phyloP scores from a whole-genome alignment of 2,113 vertebrate species.

The Heptranchias perlo region DNA sequence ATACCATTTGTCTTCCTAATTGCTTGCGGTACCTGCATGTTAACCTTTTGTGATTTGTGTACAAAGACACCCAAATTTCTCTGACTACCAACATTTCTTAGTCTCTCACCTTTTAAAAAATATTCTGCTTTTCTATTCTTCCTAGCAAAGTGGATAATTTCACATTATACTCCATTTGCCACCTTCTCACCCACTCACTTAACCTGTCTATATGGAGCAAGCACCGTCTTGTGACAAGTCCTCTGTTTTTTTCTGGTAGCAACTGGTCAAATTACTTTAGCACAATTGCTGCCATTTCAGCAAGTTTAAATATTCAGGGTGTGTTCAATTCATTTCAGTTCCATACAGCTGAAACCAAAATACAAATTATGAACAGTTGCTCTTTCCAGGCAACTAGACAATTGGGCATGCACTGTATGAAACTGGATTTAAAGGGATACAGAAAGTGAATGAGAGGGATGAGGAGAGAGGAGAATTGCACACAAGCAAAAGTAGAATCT shows the following conservation, averaged over 20 bases:
- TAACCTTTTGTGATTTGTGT: too few relatives aligned
- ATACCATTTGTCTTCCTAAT: too few relatives aligned
- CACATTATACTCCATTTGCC: too few relatives aligned
- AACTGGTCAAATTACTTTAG: not conserved
- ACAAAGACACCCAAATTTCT: too few relatives aligned
- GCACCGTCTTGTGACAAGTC: not conserved
- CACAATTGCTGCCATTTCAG: not conserved
- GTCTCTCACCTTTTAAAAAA: too few relatives aligned
- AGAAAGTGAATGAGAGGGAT: not conserved
- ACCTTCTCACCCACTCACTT: too few relatives aligned
- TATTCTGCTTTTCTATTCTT: too few relatives aligned
- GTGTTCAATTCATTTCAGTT: slow-evolving; percentile 12
- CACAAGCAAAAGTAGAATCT: slow-evolving; percentile 9
- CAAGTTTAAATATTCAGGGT: not conserved
- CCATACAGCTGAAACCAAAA: not conserved
- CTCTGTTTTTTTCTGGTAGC: not conserved
- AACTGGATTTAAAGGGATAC: not conserved
- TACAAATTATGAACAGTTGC: not conserved
- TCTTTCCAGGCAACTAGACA: not conserved
- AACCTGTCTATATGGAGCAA: too few relatives aligned
- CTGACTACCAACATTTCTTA: too few relatives aligned
- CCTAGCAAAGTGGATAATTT: too few relatives aligned
- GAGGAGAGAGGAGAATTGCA: not conserved
- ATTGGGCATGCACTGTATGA: not conserved
- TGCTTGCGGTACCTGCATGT: too few relatives aligned